Percentiles rank a stretch among this genome's conserved stretches.
Conservation (phyloP, 2,797 vertebrate genomes). For the Chanos chanos region DNA sequence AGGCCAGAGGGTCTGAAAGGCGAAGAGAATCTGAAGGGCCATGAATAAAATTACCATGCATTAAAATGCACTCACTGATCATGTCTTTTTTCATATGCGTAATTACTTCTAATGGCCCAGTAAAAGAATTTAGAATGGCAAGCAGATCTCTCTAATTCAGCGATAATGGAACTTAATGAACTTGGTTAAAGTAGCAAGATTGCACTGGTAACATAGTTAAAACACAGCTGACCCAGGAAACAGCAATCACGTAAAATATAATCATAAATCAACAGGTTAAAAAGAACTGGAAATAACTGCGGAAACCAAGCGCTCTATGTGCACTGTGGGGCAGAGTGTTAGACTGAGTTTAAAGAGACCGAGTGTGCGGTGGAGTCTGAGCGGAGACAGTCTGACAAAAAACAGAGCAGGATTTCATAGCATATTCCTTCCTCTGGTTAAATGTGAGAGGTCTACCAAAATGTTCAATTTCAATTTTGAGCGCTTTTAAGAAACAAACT, state of each 20-base stretch:
- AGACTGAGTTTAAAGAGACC: too few relatives aligned
- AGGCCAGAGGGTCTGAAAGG: conserved; percentile 21
- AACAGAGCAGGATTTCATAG: too few relatives aligned
- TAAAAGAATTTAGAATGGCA: conserved; percentile 55
- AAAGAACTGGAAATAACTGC: too few relatives aligned
- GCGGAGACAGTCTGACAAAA: too few relatives aligned
- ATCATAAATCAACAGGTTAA: conserved; percentile 6
- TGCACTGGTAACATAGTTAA: neutral
- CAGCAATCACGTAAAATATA: neutral
- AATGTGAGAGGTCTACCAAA: too few relatives aligned
- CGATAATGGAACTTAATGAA: conserved; percentile 58
- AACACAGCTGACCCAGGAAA: neutral
- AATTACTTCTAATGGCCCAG: conserved; percentile 53
- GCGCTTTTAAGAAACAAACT: too few relatives aligned
- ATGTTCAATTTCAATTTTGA: too few relatives aligned
- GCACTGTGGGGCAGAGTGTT: too few relatives aligned
- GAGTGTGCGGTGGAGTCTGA: too few relatives aligned
- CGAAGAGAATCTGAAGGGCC: conserved; percentile 29
- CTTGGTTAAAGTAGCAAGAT: conserved; percentile 30
- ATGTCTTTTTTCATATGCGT: conserved; percentile 50
- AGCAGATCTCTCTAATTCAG: conserved; percentile 55
- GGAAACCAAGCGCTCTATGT: too few relatives aligned
- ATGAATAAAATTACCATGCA: conserved; percentile 39
- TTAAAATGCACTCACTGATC: conserved; percentile 35
- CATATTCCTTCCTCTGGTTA: too few relatives aligned